These are phyloP conservation scores for Hyposoter dolosus DNA, from an alignment of 2,888 invertebrate species.

Conservation along the genomic window DNA sequence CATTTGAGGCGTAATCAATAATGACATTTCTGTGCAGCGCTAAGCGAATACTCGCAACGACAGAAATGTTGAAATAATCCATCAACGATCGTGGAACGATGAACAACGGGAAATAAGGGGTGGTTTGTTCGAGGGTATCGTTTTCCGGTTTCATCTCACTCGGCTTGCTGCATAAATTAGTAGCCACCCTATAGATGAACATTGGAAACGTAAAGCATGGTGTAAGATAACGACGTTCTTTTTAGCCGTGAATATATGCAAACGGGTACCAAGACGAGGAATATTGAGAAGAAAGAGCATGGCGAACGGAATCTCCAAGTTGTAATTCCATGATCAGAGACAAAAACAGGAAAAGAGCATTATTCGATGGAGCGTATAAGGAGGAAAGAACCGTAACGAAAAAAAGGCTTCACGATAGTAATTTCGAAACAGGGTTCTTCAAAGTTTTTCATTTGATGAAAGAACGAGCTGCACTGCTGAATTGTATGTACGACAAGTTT, in stretches of 20 bases:
- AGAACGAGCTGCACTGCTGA: neutral
- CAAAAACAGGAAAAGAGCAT: neutral
- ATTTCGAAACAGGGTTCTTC: neutral
- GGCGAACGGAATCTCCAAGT: slow-evolving; percentile 41
- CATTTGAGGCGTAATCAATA: neutral
- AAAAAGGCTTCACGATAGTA: neutral
- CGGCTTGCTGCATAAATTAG: neutral
- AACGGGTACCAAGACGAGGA: slow-evolving; percentile 41
- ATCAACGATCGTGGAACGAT: neutral
- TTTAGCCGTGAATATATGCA: slow-evolving; percentile 61
- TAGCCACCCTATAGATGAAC: neutral
- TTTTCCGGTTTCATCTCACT: neutral
- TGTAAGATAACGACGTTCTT: slow-evolving; percentile 33
- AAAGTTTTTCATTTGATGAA: neutral
- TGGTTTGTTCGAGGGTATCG: neutral
- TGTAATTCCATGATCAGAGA: slow-evolving; percentile 41
- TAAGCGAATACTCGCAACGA: neutral
- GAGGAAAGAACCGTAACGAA: neutral
- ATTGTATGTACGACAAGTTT: neutral
- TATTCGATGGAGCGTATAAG: neutral
- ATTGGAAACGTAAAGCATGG: neutral
- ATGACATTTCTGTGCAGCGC: neutral
- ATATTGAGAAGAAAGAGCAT: slow-evolving; percentile 23
- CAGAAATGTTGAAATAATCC: neutral
- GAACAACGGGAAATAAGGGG: neutral